These are phyloP conservation scores for Leptobrachium ailaonicum DNA, from an alignment of 2,113 vertebrate genomes.

Conservation along the genomic window DNA sequence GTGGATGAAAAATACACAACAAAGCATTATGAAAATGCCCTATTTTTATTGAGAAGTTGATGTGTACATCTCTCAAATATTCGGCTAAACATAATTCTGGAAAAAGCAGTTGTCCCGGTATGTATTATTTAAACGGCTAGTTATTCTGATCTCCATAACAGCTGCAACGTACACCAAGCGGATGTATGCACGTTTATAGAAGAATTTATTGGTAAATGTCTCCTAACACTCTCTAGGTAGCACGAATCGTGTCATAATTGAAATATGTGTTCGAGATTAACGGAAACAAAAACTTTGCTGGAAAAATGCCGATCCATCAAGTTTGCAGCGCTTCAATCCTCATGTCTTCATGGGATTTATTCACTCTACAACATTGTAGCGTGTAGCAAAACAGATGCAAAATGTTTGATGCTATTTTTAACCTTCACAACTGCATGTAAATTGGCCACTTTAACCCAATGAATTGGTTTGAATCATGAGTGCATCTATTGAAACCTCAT, in stretches of 20 bases:
- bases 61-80: constrained; percentile 8
- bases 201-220: neutral
- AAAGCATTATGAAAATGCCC: constrained; percentile 20
- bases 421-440: no score
- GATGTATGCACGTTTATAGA: neutral
- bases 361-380: no score
- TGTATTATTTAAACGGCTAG: constrained; percentile 17
- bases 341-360: no score
- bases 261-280: neutral
- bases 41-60: constrained; percentile 20
- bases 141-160: constrained; percentile 10
- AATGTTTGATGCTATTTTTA: no score
- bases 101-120: neutral
- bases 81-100: constrained; percentile 13
- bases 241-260: neutral
- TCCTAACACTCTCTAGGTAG: neutral
- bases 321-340: neutral
- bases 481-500: no score
- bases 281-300: neutral
- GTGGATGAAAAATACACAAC: constrained; percentile 20
- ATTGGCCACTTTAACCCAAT: no score
- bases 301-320: neutral
- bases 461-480: no score
- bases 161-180: neutral
- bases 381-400: no score